phyloP scores from a whole-genome alignment of 2,888 invertebrate species.

The Temnothorax ravouxi region DNA sequence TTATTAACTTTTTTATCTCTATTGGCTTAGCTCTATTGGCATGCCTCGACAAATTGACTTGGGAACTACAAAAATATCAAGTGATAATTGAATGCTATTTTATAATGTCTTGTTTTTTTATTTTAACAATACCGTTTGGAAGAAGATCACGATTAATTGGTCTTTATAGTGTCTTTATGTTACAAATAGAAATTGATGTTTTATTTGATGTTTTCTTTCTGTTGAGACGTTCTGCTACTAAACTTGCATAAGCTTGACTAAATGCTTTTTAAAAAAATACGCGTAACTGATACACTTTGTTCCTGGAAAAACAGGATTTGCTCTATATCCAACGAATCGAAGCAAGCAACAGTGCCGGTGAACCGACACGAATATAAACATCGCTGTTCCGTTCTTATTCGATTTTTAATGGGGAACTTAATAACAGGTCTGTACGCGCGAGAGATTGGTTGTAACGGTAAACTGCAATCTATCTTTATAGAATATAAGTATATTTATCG shows the following conservation, averaged over 20 bases:
- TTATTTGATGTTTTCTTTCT: not conserved
- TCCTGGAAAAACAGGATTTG: slow-evolving; percentile 28
- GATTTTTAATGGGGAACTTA: slow-evolving; percentile 41
- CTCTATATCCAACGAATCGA: slow-evolving; percentile 14
- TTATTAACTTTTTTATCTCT: slow-evolving; percentile 25
- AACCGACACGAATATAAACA: slow-evolving; percentile 1
- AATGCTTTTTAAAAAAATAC: not conserved
- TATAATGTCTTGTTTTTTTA: not conserved
- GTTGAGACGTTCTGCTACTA: not conserved
- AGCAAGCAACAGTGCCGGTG: not conserved
- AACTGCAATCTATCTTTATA: slow-evolving; percentile 17
- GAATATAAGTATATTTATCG: slow-evolving; percentile 14
- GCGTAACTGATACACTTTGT: not conserved
- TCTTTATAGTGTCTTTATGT: not conserved
- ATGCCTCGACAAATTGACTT: not conserved
- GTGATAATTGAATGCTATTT: not conserved
- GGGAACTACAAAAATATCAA: not conserved
- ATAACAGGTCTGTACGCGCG: slow-evolving; percentile 33
- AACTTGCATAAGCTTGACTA: not conserved
- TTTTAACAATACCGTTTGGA: not conserved
- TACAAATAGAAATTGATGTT: slow-evolving; percentile 1
- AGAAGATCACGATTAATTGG: not conserved
- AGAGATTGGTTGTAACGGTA: slow-evolving; percentile 44
- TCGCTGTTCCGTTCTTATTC: slow-evolving; percentile 29
- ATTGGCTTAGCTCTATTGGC: not conserved